These are phyloP conservation scores for Heliconius eleuchia DNA, from an alignment of 1,140 invertebrate species.

Conservation along the genomic window DNA sequence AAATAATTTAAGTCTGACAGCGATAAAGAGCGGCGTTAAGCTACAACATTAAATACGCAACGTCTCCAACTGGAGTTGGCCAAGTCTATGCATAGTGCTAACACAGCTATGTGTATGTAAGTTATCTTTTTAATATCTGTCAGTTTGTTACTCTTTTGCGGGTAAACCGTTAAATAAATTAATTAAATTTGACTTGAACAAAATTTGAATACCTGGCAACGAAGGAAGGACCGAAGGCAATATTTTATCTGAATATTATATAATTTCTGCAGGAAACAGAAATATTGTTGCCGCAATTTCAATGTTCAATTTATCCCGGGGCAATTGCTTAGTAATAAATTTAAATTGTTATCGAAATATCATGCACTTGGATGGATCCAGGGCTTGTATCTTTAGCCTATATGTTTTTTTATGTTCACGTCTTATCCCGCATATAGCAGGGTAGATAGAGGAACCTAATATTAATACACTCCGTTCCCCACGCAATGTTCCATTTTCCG, in stretches of 20 bases:
- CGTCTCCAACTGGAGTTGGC: no score
- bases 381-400: no score
- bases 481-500: no score
- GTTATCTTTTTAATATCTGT: background rate
- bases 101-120: background rate
- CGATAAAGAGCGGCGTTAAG: no score
- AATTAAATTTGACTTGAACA: slow-evolving; percentile 1
- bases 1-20: no score
- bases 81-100: background rate
- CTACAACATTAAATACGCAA: no score
- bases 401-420: background rate
- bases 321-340: slow-evolving; percentile 9
- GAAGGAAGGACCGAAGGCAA: background rate
- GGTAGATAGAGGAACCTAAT: background rate
- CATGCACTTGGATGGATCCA: background rate
- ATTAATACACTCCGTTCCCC: background rate
- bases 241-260: slow-evolving; percentile 3
- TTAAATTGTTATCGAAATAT: slow-evolving; percentile 8
- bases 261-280: slow-evolving; percentile 1
- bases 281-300: slow-evolving; percentile 1
- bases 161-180: background rate
- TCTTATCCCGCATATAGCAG: background rate
- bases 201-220: slow-evolving; percentile 10
- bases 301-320: background rate
- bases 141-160: background rate